These are phyloP conservation scores for Nephila pilipes DNA, from an alignment of 1,140 invertebrate species.

Conservation along the genomic window DNA sequence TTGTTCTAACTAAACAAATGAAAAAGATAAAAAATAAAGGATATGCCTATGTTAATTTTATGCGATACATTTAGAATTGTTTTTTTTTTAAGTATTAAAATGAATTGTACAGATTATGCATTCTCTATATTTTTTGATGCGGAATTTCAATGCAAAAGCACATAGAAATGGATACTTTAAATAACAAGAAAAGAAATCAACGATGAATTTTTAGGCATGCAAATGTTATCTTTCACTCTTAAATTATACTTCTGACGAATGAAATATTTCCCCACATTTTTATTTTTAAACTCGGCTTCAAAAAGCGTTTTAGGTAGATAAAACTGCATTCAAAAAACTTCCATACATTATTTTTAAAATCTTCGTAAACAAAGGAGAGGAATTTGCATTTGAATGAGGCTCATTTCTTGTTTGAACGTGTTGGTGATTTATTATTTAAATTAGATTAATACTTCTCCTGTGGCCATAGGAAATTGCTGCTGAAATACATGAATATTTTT, in stretches of 20 bases:
- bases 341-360: constrained; percentile 11
- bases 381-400: constrained; percentile 62
- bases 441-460: constrained; percentile 60
- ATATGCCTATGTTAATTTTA: no score
- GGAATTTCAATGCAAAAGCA: no score
- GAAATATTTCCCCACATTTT: constrained; percentile 23
- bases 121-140: no score
- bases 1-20: no score
- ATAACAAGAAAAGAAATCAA: background rate
- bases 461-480: constrained; percentile 30
- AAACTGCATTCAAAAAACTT: constrained; percentile 48
- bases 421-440: constrained; percentile 66
- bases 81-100: no score
- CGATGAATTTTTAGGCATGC: background rate
- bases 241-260: constrained; percentile 38
- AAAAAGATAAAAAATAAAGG: no score
- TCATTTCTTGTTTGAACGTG: constrained; percentile 44
- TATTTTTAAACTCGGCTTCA: background rate
- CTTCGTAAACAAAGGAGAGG: constrained; percentile 45
- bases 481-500: constrained; percentile 54
- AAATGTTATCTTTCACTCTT: constrained; percentile 24
- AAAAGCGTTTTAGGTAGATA: constrained; percentile 39
- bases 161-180: no score
- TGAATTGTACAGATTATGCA: no score
- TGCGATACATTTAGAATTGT: no score